Conservation (phyloP, 2,113 vertebrate species). For the Neolamprologus cancellatus region DNA sequence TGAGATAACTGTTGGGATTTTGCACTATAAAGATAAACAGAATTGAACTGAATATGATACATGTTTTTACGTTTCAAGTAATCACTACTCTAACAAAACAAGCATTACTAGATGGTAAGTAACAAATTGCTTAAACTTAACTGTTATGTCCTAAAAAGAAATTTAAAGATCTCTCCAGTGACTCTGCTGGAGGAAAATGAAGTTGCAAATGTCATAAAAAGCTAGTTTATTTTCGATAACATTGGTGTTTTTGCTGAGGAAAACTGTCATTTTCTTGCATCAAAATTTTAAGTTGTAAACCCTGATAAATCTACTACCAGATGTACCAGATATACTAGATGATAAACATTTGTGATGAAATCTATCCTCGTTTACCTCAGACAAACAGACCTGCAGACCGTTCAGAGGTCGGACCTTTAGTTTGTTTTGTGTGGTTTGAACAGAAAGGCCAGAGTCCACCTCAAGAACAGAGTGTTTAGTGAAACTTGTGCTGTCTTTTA, state of each 20-base stretch:
- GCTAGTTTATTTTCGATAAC: not conserved
- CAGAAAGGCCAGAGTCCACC: slow-evolving; percentile 11
- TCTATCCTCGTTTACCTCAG: not conserved
- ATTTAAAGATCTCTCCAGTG: not conserved
- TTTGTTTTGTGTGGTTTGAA: not conserved
- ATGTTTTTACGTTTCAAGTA: not conserved
- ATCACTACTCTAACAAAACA: not conserved
- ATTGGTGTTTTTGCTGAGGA: not conserved
- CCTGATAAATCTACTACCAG: not conserved
- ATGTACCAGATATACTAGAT: not conserved
- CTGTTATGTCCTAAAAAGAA: not conserved
- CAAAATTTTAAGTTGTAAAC: not conserved
- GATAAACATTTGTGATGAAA: not conserved
- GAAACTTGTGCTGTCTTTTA: not conserved
- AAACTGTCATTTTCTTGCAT: not conserved
- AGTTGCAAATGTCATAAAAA: not conserved
- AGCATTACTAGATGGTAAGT: not conserved
- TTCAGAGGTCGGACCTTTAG: not conserved
- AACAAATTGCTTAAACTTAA: not conserved
- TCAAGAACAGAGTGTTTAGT: not conserved
- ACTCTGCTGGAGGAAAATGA: not conserved
- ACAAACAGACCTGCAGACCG: not conserved
- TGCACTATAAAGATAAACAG: not conserved
- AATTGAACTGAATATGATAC: not conserved
- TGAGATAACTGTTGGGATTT: not conserved